Conservation (phyloP, 2,113 vertebrate species). For the Anolis carolinensis region DNA sequence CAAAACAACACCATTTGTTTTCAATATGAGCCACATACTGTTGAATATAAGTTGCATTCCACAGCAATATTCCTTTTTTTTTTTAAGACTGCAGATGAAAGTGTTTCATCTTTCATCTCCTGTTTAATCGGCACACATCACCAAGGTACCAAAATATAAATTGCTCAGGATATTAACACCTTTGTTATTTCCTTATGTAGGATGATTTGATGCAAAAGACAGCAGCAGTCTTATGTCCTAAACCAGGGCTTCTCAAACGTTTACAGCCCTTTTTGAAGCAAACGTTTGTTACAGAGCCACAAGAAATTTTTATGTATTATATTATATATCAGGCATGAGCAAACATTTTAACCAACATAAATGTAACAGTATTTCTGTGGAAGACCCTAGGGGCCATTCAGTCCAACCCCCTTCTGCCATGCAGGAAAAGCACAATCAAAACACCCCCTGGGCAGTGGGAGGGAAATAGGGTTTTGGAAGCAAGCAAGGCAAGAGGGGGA, state of each 20-base stretch:
- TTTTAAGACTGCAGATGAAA: neutral
- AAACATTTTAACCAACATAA: too few species aligned
- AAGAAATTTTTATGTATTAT: too few species aligned
- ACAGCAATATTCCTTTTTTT: neutral
- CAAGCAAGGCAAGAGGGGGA: too few species aligned
- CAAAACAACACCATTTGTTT: neutral
- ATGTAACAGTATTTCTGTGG: too few species aligned
- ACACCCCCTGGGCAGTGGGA: too few species aligned
- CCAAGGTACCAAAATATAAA: neutral
- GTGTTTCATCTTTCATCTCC: neutral
- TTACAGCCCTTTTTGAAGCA: too few species aligned
- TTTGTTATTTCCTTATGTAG: neutral
- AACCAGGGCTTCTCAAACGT: neutral
- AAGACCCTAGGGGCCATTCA: too few species aligned
- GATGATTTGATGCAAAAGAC: neutral
- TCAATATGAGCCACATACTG: neutral
- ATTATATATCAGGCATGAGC: too few species aligned
- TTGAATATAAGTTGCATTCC: neutral
- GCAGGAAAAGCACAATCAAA: too few species aligned
- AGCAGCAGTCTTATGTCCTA: neutral
- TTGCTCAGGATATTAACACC: neutral
- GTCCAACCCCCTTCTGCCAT: too few species aligned
- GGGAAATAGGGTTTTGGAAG: too few species aligned
- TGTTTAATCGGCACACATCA: neutral
- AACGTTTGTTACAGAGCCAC: too few species aligned